Evolutionary conservation across 2,113 vertebrate species (phyloP).

Genomic region (Hystrix cristata): DNA sequence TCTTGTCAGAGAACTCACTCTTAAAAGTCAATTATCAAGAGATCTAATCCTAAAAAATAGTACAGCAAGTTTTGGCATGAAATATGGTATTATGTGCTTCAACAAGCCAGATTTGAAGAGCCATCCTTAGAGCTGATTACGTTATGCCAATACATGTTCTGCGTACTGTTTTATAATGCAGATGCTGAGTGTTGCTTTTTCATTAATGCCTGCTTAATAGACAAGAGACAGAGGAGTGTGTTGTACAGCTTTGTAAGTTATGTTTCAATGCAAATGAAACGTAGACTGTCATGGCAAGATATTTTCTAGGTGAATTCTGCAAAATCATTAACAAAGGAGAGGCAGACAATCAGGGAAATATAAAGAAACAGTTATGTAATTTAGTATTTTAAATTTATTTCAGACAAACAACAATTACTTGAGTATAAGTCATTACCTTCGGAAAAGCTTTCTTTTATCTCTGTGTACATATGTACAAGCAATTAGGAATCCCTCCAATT

Average conservation of each 20-base stretch:
- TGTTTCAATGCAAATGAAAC: background rate
- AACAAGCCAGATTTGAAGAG: background rate
- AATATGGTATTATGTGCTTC: background rate
- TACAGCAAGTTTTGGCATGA: background rate
- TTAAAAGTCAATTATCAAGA: background rate
- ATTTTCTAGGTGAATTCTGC: background rate
- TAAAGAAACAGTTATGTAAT: background rate
- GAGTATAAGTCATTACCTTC: background rate
- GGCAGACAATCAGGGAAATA: background rate
- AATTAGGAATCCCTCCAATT: background rate
- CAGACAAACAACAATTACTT: slow-evolving; percentile 3
- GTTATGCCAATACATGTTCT: background rate
- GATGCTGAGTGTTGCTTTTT: background rate
- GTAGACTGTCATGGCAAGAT: background rate
- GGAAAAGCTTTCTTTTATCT: background rate
- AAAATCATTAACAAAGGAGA: background rate
- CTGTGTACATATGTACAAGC: background rate
- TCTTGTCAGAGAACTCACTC: background rate
- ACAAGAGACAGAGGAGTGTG: background rate
- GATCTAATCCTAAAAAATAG: background rate
- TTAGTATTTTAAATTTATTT: background rate
- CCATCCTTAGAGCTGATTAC: background rate
- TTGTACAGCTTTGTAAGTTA: background rate
- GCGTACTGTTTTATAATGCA: background rate
- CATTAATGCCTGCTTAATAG: background rate